phyloP scores from a whole-genome alignment of 2,797 vertebrate species.

The Dendrocincla tyrannina region DNA sequence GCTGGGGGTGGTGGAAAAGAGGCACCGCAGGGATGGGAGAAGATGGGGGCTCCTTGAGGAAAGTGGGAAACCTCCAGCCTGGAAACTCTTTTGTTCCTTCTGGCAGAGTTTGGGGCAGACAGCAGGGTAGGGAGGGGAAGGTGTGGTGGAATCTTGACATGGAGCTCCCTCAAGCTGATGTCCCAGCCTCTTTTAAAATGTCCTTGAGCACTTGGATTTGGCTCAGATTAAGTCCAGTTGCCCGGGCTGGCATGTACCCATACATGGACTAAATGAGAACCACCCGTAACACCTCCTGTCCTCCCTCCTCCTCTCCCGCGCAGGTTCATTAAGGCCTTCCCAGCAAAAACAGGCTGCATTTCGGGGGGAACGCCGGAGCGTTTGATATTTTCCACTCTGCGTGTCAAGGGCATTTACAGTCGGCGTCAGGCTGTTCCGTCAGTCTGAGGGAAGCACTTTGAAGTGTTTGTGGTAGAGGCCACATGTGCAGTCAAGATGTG shows the following conservation, averaged over 20 bases:
- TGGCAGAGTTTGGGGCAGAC: not conserved
- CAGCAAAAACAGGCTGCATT: constrained; percentile 67
- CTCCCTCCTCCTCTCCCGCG: constrained; percentile 33
- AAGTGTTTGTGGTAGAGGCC: constrained; percentile 93
- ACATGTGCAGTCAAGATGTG: constrained; percentile 99
- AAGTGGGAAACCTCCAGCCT: not conserved
- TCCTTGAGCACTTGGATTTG: constrained; percentile 35
- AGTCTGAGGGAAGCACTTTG: constrained; percentile 96
- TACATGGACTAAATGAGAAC: constrained; percentile 74
- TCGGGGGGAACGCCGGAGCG: constrained; percentile 75
- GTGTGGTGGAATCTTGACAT: constrained; percentile 30
- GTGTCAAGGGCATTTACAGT: constrained; percentile 98
- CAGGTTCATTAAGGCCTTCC: constrained; percentile 77
- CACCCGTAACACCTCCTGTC: constrained; percentile 50
- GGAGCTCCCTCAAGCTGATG: constrained; percentile 26
- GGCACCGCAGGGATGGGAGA: not conserved
- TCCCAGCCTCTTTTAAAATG: constrained; percentile 6
- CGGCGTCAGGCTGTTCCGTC: constrained; percentile 93
- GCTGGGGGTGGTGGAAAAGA: not conserved
- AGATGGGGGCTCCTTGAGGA: not conserved
- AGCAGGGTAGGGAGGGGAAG: not conserved
- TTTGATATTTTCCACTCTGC: constrained; percentile 96
- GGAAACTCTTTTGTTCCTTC: constrained; percentile 25
- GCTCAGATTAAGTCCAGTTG: constrained; percentile 52
- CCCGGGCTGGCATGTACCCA: not conserved